Evolutionary conservation across 2,113 vertebrate genomes (phyloP), one percentile per base, ranked within the genome.

Genomic region (Perca fluviatilis): DNA sequence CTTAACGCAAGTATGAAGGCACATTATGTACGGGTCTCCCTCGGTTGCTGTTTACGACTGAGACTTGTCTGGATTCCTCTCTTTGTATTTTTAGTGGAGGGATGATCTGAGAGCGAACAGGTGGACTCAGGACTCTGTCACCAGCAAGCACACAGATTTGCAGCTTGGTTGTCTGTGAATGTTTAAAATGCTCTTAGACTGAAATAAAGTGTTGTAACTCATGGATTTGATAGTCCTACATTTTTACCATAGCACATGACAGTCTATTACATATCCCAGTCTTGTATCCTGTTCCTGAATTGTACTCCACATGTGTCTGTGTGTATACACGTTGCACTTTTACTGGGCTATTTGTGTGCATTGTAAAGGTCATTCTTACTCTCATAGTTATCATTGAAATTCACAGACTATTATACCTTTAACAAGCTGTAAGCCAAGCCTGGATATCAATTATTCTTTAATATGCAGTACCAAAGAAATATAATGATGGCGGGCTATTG

Each of bases 371-470:
- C 82, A 88, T 83, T 86, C 63, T 86, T 77, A 84, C 82, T 83
- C 79, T 82, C 57, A 36, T 60, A 65, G 50, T 82, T 91, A 79
- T 86, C 88, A 87, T 91, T 92, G 79, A 84, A 90, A 87, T 93
- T 92, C 84, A 91, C 90, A 93, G 83, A 68, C 87, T 80, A 89
- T 89, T 92, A 92, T 90, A 82, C 76, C 73, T 89, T 89, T 89
- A 90, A 93, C 86, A 80, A 84, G 86, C 74, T 68, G 21, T 71
- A 88, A 86, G 80, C 75, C 58, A 56, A 80, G 81, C 54, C 78
- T 74, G 54, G 86, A 86, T 87, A 88, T 89, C 64, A 88, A 88
- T 92, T 84, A 81, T 88, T 91, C 54, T 79, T 81, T 91, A 85
- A 88, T 84, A 69, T 74, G 79, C 77, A 64, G 56, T 79, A 77